Percentiles rank a stretch among this genome's conserved stretches.
Evolutionary conservation across 2,797 vertebrate genomes (phyloP).

Genomic region (Lacerta bilineata): DNA sequence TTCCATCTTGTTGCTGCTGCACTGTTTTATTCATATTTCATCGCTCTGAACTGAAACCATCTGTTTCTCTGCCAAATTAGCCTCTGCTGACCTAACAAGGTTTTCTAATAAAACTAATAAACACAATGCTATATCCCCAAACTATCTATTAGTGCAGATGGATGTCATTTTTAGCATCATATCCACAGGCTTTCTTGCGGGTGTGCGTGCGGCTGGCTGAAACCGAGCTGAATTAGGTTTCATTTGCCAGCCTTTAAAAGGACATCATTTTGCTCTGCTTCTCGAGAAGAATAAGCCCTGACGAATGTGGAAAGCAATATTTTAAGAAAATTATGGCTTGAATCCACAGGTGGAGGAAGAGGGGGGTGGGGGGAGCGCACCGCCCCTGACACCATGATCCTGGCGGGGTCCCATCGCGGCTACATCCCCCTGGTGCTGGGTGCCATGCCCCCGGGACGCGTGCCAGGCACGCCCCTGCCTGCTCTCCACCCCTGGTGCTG

Average conservation of each 20-base stretch:
- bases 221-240: slow-evolving; percentile 53
- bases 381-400: no score
- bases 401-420: no score
- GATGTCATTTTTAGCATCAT: slow-evolving; percentile 9
- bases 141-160: background rate
- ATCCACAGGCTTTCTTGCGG: background rate
- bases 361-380: no score
- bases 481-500: no score
- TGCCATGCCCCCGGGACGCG: no score
- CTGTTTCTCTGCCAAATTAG: background rate
- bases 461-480: no score
- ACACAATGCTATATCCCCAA: background rate
- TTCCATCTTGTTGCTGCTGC: background rate
- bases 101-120: slow-evolving; percentile 9
- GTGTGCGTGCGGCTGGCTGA: slow-evolving; percentile 5
- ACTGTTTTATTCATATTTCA: background rate
- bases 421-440: no score
- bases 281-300: background rate
- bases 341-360: background rate
- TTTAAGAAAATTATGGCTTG: background rate
- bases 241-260: slow-evolving; percentile 56
- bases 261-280: background rate
- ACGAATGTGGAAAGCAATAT: slow-evolving; percentile 31
- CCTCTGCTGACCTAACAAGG: slow-evolving; percentile 11
- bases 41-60: background rate